Evolutionary conservation across 2,888 invertebrate species (phyloP).

Genomic region (Gymnosoma rotundatum): DNA sequence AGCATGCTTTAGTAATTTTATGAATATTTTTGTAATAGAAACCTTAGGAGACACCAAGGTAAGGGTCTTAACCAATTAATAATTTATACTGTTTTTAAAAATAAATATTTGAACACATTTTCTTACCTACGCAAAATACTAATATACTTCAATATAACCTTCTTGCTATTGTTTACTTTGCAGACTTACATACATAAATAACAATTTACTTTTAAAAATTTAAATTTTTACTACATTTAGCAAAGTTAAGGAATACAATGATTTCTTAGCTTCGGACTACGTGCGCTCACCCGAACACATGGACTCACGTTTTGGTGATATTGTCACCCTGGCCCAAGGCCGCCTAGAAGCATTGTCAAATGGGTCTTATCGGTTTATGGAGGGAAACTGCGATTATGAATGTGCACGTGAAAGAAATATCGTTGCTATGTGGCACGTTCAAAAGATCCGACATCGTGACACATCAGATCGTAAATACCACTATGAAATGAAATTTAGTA

Average conservation of each 20-base stretch:
- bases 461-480: conserved; percentile 82
- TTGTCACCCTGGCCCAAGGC: conserved; percentile 86
- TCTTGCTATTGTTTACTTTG: not conserved
- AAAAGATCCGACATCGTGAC: conserved; percentile 86
- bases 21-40: too few species aligned
- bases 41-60: too few species aligned
- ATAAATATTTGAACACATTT: too few species aligned
- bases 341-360: conserved; percentile 83
- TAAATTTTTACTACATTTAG: conserved; percentile 59
- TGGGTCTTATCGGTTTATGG: conserved; percentile 84
- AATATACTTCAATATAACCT: too few species aligned
- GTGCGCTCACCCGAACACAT: conserved; percentile 67
- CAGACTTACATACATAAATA: not conserved
- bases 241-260: conserved; percentile 77
- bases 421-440: conserved; percentile 87
- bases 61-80: too few species aligned
- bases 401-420: conserved; percentile 80
- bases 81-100: too few species aligned
- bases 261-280: conserved; percentile 78
- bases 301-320: conserved; percentile 84
- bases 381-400: conserved; percentile 77
- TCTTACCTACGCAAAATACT: too few species aligned
- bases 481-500: conserved; percentile 87
- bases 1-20: too few species aligned
- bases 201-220: too few species aligned